phyloP scores from a whole-genome alignment of 2,113 vertebrate genomes.

The Rhinichthys klamathensis region DNA sequence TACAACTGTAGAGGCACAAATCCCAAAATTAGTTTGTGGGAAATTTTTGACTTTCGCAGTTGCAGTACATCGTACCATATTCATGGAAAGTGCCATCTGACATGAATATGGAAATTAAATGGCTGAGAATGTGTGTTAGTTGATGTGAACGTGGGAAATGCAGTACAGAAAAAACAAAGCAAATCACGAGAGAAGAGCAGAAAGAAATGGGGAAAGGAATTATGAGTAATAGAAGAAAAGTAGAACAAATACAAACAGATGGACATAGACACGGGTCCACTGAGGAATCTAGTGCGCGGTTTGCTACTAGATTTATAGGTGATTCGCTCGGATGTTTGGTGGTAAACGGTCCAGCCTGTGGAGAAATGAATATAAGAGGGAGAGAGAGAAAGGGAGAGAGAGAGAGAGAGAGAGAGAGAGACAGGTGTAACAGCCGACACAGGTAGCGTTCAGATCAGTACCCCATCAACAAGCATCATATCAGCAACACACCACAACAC shows the following conservation, averaged over 20 bases:
- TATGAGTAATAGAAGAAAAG: conserved; percentile 60
- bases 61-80: background rate
- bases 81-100: conserved; percentile 12
- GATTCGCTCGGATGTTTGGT: conserved; percentile 98
- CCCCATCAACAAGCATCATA: conserved; percentile 72
- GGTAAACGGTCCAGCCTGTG: conserved; percentile 99
- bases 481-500: conserved; percentile 59
- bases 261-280: conserved; percentile 99
- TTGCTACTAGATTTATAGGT: conserved; percentile 99
- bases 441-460: conserved; percentile 79
- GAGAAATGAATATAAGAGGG: conserved; percentile 91
- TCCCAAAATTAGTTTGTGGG: background rate
- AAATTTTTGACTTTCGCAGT: background rate
- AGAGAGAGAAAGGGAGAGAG: conserved; percentile 87
- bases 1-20: background rate
- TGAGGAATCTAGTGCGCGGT: conserved; percentile 99
- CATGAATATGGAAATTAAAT: background rate
- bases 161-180: conserved; percentile 34
- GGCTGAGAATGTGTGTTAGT: conserved; percentile 44
- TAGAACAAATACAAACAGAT: conserved; percentile 99
- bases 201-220: conserved; percentile 38
- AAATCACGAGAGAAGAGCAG: background rate
- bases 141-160: conserved; percentile 40
- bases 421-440: conserved; percentile 87
- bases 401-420: conserved; percentile 81